Evolutionary conservation across 2,888 invertebrate species (phyloP), one percentile per base, ranked within the genome.

Genomic region (Nudaria mundana): DNA sequence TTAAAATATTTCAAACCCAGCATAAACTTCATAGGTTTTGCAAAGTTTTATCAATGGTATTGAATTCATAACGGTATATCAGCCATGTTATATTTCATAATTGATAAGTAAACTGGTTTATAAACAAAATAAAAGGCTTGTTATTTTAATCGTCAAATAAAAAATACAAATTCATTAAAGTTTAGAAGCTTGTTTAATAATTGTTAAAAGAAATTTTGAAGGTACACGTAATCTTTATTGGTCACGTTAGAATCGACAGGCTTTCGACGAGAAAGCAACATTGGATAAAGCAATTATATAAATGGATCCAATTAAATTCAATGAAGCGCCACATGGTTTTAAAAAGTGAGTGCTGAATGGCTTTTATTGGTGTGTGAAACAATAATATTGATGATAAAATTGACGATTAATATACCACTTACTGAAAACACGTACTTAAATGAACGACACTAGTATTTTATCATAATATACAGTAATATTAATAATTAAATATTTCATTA

Each of bases 331-430:
- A 76, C 75, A 76, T 72, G 72, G 72, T 73, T 74, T 48, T 77
- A 73, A 75, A 16, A 76, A 71, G 66, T 66, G 71, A 66, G 67
- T 70, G 71, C 63, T 52, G 49, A 68, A 67, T 63, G 56, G 54
- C 55, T 72, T 81, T 79, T 81, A 85, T 86, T 74, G 71, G 77
- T 81, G 84, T 85, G 85, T 80, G 87, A 86, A 84, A 81, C 73
- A 80, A 81, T 82, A 71, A 81, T 75, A 68, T 67, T 75, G 71
- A 82, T 83, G 75, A 78, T 78, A 71, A 77, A 70, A 68, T 67
- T 66, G 66, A 61, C 74, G 56, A 77, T 80, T 78, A 73, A 77
- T 77, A 71, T 65, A 69, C 54, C 60, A 68, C 63, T 71, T 68
- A 63, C 65, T 64, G 56, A 61, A 61, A 51, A 39, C 56, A 52